phyloP scores from a whole-genome alignment of 2,888 invertebrate genomes.

The Torymus aiolomorphi region DNA sequence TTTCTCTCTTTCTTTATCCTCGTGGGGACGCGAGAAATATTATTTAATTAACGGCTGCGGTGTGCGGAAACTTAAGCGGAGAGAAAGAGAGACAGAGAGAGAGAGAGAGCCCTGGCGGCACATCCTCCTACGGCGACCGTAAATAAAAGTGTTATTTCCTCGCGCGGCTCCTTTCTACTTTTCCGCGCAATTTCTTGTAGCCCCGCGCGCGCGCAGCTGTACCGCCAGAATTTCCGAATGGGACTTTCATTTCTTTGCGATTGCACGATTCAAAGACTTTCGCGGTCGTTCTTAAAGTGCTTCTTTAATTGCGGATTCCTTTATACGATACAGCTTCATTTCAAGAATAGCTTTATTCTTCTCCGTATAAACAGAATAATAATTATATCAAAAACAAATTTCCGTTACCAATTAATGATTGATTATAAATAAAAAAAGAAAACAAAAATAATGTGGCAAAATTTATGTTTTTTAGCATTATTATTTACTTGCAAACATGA shows the following conservation, averaged over 20 bases:
- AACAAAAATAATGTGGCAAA: no score
- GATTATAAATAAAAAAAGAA: no score
- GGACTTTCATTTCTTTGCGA: slow-evolving; percentile 25
- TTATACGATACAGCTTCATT: no score
- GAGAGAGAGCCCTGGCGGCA: slow-evolving; percentile 12
- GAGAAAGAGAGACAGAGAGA: no score
- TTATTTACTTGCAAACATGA: no score
- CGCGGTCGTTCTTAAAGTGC: neutral
- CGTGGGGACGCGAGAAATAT: slow-evolving; percentile 69
- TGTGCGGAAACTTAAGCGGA: slow-evolving; percentile 52
- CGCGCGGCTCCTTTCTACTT: slow-evolving; percentile 35
- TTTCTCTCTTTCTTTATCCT: slow-evolving; percentile 55
- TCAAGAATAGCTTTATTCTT: no score
- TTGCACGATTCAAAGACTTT: slow-evolving; percentile 18
- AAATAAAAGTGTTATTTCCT: slow-evolving; percentile 63
- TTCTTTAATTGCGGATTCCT: neutral
- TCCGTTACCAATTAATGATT: no score
- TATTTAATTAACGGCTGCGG: slow-evolving; percentile 73
- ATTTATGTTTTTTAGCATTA: no score
- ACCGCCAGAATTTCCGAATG: neutral
- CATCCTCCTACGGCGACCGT: slow-evolving; percentile 56
- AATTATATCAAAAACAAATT: no score
- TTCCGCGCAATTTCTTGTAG: slow-evolving; percentile 53
- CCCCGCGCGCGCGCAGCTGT: slow-evolving; percentile 20
- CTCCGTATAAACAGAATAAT: no score